Conservation (phyloP, 2,888 invertebrate species). For the Ommatoiulus sabulosus region DNA sequence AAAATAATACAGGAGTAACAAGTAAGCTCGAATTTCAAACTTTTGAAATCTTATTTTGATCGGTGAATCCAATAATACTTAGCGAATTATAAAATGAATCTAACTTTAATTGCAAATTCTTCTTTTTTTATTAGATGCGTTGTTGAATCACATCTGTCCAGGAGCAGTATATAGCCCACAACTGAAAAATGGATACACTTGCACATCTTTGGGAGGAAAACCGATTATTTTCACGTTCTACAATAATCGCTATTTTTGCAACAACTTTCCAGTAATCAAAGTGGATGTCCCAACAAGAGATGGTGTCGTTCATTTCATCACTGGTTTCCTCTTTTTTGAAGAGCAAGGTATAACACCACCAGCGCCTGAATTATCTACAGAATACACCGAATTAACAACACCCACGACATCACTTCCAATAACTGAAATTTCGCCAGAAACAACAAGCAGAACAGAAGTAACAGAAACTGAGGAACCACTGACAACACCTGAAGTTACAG, state of each 20-base stretch:
- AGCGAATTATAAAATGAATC: too few species aligned
- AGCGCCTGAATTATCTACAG: not conserved
- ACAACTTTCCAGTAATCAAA: slow-evolving; percentile 54
- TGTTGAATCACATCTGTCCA: slow-evolving; percentile 51
- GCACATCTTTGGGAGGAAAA: slow-evolving; percentile 55
- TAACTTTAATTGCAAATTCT: not conserved
- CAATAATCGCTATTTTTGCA: slow-evolving; percentile 46
- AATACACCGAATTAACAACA: not conserved
- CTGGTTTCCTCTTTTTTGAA: slow-evolving; percentile 42
- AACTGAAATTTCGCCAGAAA: slow-evolving; percentile 40
- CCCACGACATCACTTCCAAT: not conserved
- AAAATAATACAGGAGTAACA: slow-evolving; percentile 47
- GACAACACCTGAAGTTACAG: not conserved
- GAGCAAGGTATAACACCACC: slow-evolving; percentile 6
- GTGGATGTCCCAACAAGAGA: slow-evolving; percentile 47
- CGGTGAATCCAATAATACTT: too few species aligned
- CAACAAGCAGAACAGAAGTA: not conserved
- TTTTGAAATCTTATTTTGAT: too few species aligned
- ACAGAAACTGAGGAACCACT: not conserved
- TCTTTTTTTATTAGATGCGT: slow-evolving; percentile 2
- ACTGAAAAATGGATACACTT: slow-evolving; percentile 53
- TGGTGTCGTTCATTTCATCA: slow-evolving; percentile 54
- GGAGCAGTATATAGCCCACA: slow-evolving; percentile 51
- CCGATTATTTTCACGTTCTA: slow-evolving; percentile 31
- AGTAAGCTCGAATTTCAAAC: slow-evolving; percentile 11